Conservation (phyloP, 2,888 invertebrate species). For the Trachelus iudaicus region DNA sequence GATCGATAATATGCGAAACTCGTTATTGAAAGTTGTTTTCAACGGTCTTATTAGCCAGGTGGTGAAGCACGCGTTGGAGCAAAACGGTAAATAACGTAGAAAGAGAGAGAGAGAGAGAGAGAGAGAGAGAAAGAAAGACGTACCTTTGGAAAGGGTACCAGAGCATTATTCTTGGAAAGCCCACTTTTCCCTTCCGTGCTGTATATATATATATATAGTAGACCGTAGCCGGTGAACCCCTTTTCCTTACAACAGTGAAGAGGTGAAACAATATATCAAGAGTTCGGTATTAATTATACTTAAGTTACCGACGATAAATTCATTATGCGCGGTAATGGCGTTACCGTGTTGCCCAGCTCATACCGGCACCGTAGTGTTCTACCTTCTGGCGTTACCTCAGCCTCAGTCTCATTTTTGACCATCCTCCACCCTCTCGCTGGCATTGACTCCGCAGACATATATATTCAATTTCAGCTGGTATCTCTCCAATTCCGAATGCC, state of each 20-base stretch:
- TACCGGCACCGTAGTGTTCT: not conserved
- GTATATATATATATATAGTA: not conserved
- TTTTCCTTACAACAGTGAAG: not conserved
- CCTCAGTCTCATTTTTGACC: not conserved
- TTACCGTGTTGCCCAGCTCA: slow-evolving; percentile 43
- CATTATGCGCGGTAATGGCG: slow-evolving; percentile 40
- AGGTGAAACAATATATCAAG: slow-evolving; percentile 42
- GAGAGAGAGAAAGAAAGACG: too few species aligned
- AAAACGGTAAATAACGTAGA: not conserved
- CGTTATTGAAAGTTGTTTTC: not conserved
- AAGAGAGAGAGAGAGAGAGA: too few species aligned
- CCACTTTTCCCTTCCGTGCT: not conserved
- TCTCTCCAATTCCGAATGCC: slow-evolving; percentile 31
- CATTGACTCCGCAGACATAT: slow-evolving; percentile 19
- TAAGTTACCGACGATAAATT: slow-evolving; percentile 36
- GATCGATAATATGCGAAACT: not conserved
- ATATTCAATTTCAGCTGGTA: not conserved
- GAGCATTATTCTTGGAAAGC: slow-evolving; percentile 11
- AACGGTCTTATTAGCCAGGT: not conserved
- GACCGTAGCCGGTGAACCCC: not conserved
- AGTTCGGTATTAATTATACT: slow-evolving; percentile 49
- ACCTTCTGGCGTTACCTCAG: not conserved
- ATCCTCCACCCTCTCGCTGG: slow-evolving; percentile 1
- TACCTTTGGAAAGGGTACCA: not conserved
- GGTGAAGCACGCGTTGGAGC: not conserved